A percentile compares a stretch with the other conserved stretches of the same genome.
phyloP scores from a whole-genome alignment of 2,888 invertebrate species.

The Diadegma fenestrale region DNA sequence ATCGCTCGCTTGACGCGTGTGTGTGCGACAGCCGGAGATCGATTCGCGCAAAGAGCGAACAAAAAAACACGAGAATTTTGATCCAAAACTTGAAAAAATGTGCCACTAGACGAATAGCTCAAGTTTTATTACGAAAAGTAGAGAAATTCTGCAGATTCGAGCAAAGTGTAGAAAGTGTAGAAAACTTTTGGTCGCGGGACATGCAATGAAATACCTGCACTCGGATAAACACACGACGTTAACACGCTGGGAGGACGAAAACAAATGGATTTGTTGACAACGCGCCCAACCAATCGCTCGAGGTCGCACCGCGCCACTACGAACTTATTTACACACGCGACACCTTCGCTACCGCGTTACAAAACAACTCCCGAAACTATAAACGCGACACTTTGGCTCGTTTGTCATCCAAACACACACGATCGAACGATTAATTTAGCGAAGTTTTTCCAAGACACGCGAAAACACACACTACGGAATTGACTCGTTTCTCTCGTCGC shows the following conservation, averaged over 20 bases:
- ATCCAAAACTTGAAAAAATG: constrained; percentile 10
- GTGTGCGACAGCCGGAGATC: constrained; percentile 3
- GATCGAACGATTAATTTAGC: constrained; percentile 3
- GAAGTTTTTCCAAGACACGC: not conserved
- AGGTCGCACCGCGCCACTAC: constrained; percentile 15
- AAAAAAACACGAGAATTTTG: not conserved
- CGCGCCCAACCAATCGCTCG: not conserved
- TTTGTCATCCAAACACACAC: not conserved
- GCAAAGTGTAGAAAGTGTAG: not conserved
- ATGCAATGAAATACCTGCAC: not conserved
- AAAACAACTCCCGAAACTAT: not conserved
- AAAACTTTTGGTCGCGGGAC: not conserved
- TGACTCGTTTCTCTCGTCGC: constrained; percentile 15
- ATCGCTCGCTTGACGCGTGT: constrained; percentile 7
- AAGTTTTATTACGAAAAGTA: constrained; percentile 28
- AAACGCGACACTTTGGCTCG: not conserved
- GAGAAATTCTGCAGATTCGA: not conserved
- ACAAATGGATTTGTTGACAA: constrained; percentile 9
- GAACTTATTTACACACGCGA: constrained; percentile 10
- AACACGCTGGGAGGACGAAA: not conserved
- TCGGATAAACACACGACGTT: not conserved
- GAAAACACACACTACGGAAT: constrained; percentile 30
- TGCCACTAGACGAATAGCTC: constrained; percentile 32
- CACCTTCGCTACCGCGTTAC: not conserved
- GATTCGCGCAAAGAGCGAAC: not conserved